Evolutionary conservation across 2,888 invertebrate genomes (phyloP).

Genomic region (Uropetala carovei): DNA sequence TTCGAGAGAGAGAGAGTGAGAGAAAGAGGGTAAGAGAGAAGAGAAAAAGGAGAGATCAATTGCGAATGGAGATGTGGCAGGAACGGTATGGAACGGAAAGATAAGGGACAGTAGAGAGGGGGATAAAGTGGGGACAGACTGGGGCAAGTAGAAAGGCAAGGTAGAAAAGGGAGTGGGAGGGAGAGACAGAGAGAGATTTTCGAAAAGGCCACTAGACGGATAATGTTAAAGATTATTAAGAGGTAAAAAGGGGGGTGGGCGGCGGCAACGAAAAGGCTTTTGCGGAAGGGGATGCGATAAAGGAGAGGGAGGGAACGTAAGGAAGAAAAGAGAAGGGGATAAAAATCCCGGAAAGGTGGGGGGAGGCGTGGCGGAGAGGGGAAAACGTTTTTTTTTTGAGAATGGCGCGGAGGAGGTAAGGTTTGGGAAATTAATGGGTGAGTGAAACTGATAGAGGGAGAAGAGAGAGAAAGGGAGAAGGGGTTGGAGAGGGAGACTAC

Average conservation of each 20-base stretch:
- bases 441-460: neutral
- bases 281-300: neutral
- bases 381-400: neutral
- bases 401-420: neutral
- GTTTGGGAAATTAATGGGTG: neutral
- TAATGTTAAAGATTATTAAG: slow-evolving; percentile 34
- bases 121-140: neutral
- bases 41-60: neutral
- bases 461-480: no score
- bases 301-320: neutral
- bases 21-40: neutral
- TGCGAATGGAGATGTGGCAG: neutral
- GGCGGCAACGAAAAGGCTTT: neutral
- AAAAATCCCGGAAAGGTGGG: neutral
- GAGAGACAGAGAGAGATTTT: neutral
- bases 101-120: neutral
- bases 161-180: slow-evolving; percentile 4
- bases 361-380: neutral
- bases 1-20: neutral
- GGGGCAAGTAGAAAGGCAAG: neutral
- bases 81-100: neutral
- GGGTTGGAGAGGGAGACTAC: neutral
- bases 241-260: slow-evolving; percentile 12
- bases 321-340: neutral
- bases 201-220: neutral